phyloP scores from a whole-genome alignment of 2,888 invertebrate genomes.

The Cryptus armator region DNA sequence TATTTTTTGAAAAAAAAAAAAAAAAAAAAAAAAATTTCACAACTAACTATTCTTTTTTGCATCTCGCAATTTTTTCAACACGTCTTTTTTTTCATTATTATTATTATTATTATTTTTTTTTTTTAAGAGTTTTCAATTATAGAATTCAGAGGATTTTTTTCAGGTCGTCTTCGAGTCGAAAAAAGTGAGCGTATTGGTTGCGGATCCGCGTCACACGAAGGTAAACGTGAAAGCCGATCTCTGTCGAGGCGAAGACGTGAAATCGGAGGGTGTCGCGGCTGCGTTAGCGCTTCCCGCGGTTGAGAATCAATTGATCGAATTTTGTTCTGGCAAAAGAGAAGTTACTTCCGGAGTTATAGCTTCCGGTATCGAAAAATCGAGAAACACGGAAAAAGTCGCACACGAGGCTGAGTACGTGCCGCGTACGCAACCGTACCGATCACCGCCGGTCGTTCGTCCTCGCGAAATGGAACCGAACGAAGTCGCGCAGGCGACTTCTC shows the following conservation, averaged over 20 bases:
- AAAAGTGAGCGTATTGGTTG: slow-evolving; percentile 89
- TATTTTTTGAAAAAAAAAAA: background rate
- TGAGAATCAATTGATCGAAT: slow-evolving; percentile 34
- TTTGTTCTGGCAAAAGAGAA: slow-evolving; percentile 61
- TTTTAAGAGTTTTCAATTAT: background rate
- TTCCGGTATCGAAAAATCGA: slow-evolving; percentile 76
- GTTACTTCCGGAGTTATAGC: slow-evolving; percentile 67
- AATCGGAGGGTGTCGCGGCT: slow-evolving; percentile 62
- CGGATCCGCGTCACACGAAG: slow-evolving; percentile 89
- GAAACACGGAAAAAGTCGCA: slow-evolving; percentile 73
- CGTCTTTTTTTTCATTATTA: background rate
- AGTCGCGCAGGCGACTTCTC: slow-evolving; percentile 64
- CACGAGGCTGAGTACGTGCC: slow-evolving; percentile 72
- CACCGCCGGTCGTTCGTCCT: slow-evolving; percentile 68
- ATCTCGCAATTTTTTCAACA: too few relatives aligned
- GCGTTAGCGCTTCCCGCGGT: slow-evolving; percentile 1
- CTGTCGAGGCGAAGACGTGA: slow-evolving; percentile 70
- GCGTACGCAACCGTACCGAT: slow-evolving; percentile 76
- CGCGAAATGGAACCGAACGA: slow-evolving; percentile 76
- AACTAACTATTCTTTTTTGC: background rate
- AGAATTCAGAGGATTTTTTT: slow-evolving; percentile 64
- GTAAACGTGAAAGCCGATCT: slow-evolving; percentile 86
- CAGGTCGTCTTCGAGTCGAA: slow-evolving; percentile 90
- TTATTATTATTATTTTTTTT: slow-evolving; percentile 2
- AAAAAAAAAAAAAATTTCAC: background rate